Percentiles rank a stretch among this genome's conserved stretches.
Evolutionary conservation across 2,797 vertebrate species (phyloP).

Genomic region (Balearica regulorum): DNA sequence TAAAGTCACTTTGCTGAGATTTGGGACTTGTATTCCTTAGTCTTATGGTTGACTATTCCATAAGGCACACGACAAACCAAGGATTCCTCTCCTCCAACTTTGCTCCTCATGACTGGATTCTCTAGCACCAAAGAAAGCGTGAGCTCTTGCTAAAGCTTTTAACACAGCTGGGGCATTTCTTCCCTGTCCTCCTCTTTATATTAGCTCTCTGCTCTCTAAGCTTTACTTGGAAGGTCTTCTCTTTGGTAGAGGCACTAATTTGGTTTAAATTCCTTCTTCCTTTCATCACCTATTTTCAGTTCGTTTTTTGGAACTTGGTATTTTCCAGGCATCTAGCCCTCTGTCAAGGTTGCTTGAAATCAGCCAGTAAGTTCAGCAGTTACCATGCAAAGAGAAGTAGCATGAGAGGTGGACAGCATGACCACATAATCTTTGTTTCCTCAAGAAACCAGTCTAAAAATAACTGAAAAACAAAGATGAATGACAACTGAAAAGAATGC

Average conservation of each 20-base stretch:
- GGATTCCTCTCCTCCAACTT: neutral
- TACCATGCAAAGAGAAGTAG: neutral
- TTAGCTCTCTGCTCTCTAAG: neutral
- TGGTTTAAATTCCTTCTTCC: neutral
- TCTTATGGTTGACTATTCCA: neutral
- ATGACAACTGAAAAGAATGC: neutral
- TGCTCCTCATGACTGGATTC: neutral
- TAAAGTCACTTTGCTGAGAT: neutral
- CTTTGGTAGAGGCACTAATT: neutral
- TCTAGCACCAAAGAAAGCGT: neutral
- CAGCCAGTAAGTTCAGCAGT: neutral
- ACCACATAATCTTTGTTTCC: neutral
- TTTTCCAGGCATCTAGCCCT: neutral
- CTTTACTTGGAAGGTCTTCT: neutral
- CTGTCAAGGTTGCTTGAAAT: neutral
- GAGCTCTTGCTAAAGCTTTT: neutral
- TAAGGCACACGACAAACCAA: neutral
- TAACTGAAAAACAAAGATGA: neutral
- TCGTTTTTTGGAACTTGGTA: neutral
- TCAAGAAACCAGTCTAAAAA: neutral
- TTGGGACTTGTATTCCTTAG: neutral
- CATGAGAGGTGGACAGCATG: neutral
- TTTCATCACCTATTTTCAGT: neutral
- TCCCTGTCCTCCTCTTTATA: neutral
- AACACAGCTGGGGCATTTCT: neutral